Evolutionary conservation across 2,797 vertebrate species (phyloP), one percentile per base, ranked within the genome.

Genomic region (Anomalospiza imberbis): DNA sequence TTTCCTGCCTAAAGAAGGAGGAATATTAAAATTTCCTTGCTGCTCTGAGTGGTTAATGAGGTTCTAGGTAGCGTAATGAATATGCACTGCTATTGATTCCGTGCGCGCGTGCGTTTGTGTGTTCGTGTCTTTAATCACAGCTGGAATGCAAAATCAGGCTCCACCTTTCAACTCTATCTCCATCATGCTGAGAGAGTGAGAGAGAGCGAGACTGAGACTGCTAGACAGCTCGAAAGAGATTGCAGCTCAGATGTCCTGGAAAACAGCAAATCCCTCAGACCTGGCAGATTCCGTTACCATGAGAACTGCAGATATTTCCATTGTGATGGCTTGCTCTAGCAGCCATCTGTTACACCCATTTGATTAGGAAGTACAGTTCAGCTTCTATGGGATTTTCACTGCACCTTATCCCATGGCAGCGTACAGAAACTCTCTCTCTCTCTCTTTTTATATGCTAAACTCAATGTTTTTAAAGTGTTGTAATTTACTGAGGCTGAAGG

Each of bases 231-330:
- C 98, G 97, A 98, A 98, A 98, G 98, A 98, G 98, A 98, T 98
- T 98, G 97, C 98, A 98, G 98, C 98, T 99, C 98, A 98, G 98
- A 98, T 99, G 98, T 99, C 98, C 98, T 98, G 98, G 98, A 99
- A 99, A 99, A 99, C 98, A 99, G 98, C 98, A 99, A 99, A 99
- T 99, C 98, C 98, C 98, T 99, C 98, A 98, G 99, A 99, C 98
- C 98, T 99, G 98, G 98, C 98, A 99, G 98, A 99, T 99, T 98
- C 98, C 98, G 99, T 99, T 99, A 99, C 99, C 99, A 99, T 99
- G 99, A 99, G 99, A 99, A 99, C 99, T 98, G 98, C 98, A 98
- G 98, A 99, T 98, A 99, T 98, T 98, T 98, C 98, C 98, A 99
- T 99, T 99, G 98, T 99, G 98, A 98, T 98, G 98, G 98, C 98